These are phyloP conservation scores for Nipponia nippon DNA, from an alignment of 2,113 vertebrate species.

Conservation along the genomic window DNA sequence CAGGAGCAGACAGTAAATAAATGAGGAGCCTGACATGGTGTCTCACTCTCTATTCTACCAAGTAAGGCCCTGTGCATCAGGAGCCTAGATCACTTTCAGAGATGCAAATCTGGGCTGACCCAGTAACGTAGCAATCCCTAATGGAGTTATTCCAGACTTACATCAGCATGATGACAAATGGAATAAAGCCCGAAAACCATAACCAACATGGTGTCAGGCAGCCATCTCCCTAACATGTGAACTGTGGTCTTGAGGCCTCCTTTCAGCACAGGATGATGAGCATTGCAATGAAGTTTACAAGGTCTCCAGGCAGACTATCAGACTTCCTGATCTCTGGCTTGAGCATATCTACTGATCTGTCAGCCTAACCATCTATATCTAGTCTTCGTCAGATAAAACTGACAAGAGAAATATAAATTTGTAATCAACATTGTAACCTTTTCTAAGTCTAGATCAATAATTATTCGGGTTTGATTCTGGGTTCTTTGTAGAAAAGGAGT, in stretches of 20 bases:
- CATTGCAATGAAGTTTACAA: background rate
- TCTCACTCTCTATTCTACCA: background rate
- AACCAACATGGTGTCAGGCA: background rate
- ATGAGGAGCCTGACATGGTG: background rate
- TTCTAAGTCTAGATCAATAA: background rate
- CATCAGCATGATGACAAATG: background rate
- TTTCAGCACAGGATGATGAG: background rate
- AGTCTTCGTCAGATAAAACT: background rate
- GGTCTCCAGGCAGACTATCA: background rate
- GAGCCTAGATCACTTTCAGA: background rate
- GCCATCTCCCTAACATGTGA: background rate
- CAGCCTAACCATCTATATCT: background rate
- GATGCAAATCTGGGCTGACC: background rate
- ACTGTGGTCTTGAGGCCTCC: background rate
- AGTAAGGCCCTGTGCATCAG: background rate
- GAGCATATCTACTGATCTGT: background rate
- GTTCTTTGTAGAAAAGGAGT: background rate
- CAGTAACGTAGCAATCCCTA: background rate
- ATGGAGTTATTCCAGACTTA: background rate
- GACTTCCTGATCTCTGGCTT: background rate
- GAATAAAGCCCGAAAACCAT: background rate
- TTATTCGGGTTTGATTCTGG: background rate
- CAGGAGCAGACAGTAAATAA: background rate
- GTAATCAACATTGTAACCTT: background rate
- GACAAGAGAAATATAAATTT: background rate